Evolutionary conservation across 2,888 invertebrate species (phyloP), one percentile per base, ranked within the genome.

Genomic region (Tanytarsus gracilentus): DNA sequence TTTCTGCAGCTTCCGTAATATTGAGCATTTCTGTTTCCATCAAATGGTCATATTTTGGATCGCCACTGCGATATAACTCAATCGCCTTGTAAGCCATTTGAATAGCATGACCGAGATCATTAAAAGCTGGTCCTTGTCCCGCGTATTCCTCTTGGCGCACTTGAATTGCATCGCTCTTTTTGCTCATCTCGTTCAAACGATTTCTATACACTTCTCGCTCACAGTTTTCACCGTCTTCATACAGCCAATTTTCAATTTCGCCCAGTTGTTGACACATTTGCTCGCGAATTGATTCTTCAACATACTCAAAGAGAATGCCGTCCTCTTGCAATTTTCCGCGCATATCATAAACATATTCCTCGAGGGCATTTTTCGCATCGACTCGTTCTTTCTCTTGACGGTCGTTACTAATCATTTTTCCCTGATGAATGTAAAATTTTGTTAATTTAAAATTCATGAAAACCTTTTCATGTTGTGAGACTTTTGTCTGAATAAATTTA

Each of bases 261-360:
- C 88, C 89, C 30, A 99, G 78, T 65, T 83, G 78, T 62, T 75
- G 71, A 29, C 83, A 80, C 62, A 89, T 78, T 1, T 74, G 66
- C 59, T 76, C 74, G 63, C 86, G 81, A 64, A 87, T 89, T 9
- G 77, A 73, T 60, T 88, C 87, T 1, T 82, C 77, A 21, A 93
- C 82, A 71, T 85, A 97, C 4, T 82, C 79, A 63, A 84, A 85
- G 56, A 91, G 76, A 33, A 85, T 78, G 63, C 85, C 86, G 21
- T 87, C 88, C 62, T 85, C 82, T 39, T 81, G 81, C 59, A 98
- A 74, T 72, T 95, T 94, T 62, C 90, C 88, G 61, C 99, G 82
- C 73, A 97, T 80, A 67, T 97, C 97, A 72, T 99, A 99, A 27
- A 99, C 94, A 70, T 95, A 99, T 74, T 99, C 99, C 73, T 99